phyloP scores from a whole-genome alignment of 2,888 invertebrate genomes.

The Megastigmus dorsalis region DNA sequence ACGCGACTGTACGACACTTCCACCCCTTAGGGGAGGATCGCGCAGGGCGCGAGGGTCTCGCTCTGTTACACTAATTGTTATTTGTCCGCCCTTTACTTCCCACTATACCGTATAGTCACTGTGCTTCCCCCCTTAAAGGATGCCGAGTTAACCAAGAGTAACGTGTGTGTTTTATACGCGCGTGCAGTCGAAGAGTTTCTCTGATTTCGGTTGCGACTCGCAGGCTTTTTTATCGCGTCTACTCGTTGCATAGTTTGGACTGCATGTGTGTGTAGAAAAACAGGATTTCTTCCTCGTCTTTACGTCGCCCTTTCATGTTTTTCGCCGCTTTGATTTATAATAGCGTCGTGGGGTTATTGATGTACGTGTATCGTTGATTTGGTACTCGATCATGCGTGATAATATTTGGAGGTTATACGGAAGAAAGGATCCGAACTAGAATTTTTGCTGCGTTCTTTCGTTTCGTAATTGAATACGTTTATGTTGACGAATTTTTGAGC shows the following conservation, averaged over 20 bases:
- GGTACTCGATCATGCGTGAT: neutral
- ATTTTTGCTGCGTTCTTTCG: too few relatives aligned
- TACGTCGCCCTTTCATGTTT: conserved; percentile 4
- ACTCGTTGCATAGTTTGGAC: too few relatives aligned
- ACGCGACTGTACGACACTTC: conserved; percentile 49
- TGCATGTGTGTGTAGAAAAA: too few relatives aligned
- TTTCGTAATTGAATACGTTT: too few relatives aligned
- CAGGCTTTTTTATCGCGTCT: too few relatives aligned
- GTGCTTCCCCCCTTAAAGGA: conserved; percentile 31
- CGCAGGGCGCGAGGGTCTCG: conserved; percentile 9
- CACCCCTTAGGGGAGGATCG: conserved; percentile 29
- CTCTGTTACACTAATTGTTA: conserved; percentile 70
- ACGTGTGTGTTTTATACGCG: too few relatives aligned
- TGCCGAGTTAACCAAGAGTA: conserved; percentile 17
- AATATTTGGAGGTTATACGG: too few relatives aligned
- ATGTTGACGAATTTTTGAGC: too few relatives aligned
- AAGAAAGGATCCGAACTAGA: too few relatives aligned
- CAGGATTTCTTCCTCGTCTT: neutral
- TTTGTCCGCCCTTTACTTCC: conserved; percentile 50
- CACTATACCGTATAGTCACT: too few relatives aligned
- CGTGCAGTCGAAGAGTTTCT: neutral
- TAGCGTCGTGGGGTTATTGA: neutral
- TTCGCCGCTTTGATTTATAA: conserved; percentile 21
- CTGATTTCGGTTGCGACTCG: neutral
- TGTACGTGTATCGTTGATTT: conserved; percentile 5